These are phyloP conservation scores for Trichopria drosophilae DNA, from an alignment of 2,888 invertebrate genomes.

Conservation along the genomic window DNA sequence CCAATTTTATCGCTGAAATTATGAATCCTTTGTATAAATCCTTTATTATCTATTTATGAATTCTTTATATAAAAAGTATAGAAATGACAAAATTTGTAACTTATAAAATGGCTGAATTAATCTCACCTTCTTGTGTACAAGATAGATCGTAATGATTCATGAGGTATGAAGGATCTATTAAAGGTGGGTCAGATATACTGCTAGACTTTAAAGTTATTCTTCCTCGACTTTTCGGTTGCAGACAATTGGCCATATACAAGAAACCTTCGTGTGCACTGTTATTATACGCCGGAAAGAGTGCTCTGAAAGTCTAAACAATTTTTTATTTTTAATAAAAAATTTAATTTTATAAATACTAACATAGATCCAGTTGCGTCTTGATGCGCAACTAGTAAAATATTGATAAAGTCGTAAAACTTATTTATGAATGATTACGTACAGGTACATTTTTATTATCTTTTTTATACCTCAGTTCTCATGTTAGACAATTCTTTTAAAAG, in stretches of 20 bases:
- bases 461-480: conserved; percentile 66
- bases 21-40: not conserved
- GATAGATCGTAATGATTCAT: conserved; percentile 64
- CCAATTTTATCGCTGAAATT: conserved; percentile 65
- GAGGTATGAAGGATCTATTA: conserved; percentile 77
- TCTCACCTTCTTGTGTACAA: conserved; percentile 66
- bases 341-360: conserved; percentile 1
- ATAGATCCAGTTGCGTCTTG: no score
- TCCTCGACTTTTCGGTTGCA: conserved; percentile 75
- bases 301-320: conserved; percentile 63
- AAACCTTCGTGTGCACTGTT: conserved; percentile 70
- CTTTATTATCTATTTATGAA: not conserved
- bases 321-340: conserved; percentile 5
- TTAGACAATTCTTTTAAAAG: conserved; percentile 69
- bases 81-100: not conserved
- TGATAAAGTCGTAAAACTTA: not conserved
- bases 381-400: no score
- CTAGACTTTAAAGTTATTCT: conserved; percentile 63
- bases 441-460: conserved; percentile 24
- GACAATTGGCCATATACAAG: conserved; percentile 67
- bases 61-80: not conserved
- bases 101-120: not conserved
- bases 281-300: conserved; percentile 69
- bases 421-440: not conserved
- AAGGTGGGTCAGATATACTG: conserved; percentile 66